Evolutionary conservation across 37 sponge, comb jelly and placozoan species (phyloP), one percentile per base, ranked within the genome.

Genomic region (Mnemiopsis leidyi): DNA sequence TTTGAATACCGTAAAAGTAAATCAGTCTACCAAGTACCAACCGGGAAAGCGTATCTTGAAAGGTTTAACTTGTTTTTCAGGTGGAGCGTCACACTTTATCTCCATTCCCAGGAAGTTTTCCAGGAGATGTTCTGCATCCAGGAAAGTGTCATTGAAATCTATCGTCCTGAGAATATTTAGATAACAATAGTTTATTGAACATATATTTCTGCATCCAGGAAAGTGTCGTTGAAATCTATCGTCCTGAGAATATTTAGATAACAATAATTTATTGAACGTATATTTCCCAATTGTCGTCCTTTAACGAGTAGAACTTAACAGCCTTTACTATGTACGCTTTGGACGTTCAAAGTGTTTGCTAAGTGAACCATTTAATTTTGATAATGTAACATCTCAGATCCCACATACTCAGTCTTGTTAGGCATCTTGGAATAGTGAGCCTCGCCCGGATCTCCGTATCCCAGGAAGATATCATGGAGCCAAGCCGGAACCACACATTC

Each of bases 401-500:
- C n/a, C n/a, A n/a, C 61, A 48, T 48, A 69, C 93, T 69, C 71
- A 16, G 29, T 61, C 13, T 32, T 36, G 13, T 93, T 29, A 32
- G 38, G 61, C 82, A 71, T 93, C 94, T 94, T 95, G 29, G 93
- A 93, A 93, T 99, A 97, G 94, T 96, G 92, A 26, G 99, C 97
- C 33, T 96, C 96, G 18, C 93, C 94, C 2, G 99, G 97, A 38
- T 97, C 96, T n/a, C 99, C 97, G 68, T 99, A 97, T 0, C 99
- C 99, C 20, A 99, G 95, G 93, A 99, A 97, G 39, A 96, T 94
- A 69, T 99, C 97, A 76, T 98, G 99, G 0, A 98, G 75, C 99
- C 99, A 98, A 35, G 94, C 96, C 16, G 99, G 99, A 0, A 99
- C 99, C 23, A 96, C 97, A 95, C 97, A 97, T 69, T 96, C 96